Base-by-base conservation (phyloP, 2,888 invertebrate species). In the Clistopyga incitator region DNA sequence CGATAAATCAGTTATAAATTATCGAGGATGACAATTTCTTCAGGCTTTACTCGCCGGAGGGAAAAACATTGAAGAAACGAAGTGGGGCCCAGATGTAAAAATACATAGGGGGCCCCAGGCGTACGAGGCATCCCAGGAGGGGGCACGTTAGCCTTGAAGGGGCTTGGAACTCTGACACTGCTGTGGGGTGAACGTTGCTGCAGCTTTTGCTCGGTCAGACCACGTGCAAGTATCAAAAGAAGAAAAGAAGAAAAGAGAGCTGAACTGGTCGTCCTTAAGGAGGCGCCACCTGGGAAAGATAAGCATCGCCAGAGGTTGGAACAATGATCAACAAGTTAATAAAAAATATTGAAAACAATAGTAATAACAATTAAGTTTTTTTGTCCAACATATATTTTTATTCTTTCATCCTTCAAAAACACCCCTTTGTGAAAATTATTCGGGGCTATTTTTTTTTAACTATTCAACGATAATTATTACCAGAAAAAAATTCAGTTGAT, bases 101-200 rank as follows among this genome's bases (percentile, higher is more conserved):
- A 74, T 64, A 50, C 74, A 20, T 20, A n/a, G 6, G 4, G 29
- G 61, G 72, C 42, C 59, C n/a, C 18, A 45, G 25, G 29, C 23
- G 59, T 29, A 45, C 47, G 75, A 45, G 64, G 54, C 23, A 45
- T 23, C 25, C 68, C 18, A 34, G 20, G 56, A 6, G 76, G 54
- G 34, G 45, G 47, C 25, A 42, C 11, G 74, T 59, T 77, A 78
- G 78, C 84, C 84, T 84, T 84, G 84, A 84, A 81, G 78, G 74
- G 56, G 74, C 81, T 84, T 72, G 45, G 54, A 61, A 74, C 80
- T 78, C 56, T 11, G 64, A 61, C 23, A 67, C 79, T 45, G 50
- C 77, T 38, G 47, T 23, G 71, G 42, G 71, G 61, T 20, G 74
- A 56, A 45, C 25, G 72, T 61, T 50, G 78, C 56, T 71, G 59